Evolutionary conservation across 2,113 vertebrate species (phyloP).

Genomic region (Mustela nigripes): DNA sequence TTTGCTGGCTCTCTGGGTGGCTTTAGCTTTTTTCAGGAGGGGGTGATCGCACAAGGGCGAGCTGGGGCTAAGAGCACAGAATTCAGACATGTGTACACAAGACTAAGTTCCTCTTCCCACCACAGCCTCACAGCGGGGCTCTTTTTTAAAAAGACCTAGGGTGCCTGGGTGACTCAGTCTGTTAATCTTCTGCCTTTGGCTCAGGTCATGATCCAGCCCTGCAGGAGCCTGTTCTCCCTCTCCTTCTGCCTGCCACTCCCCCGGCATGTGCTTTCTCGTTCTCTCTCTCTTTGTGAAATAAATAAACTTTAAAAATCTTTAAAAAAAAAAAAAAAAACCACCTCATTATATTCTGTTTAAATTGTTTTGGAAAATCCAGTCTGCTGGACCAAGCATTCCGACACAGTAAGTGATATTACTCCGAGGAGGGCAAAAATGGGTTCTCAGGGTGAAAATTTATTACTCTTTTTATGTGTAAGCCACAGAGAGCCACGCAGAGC

Average conservation of each 20-base stretch:
- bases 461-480: not conserved
- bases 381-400: not conserved
- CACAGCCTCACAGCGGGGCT: not conserved
- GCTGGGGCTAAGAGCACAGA: not conserved
- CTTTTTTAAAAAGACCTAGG: not conserved
- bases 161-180: not conserved
- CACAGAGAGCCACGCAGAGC: not conserved
- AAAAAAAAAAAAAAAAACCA: not conserved
- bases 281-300: not conserved
- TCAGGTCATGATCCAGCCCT: not conserved
- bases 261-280: not conserved
- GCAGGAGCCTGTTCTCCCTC: not conserved
- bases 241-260: not conserved
- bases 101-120: not conserved
- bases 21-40: not conserved
- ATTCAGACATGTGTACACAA: not conserved
- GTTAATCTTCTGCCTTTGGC: not conserved
- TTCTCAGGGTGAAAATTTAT: not conserved
- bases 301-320: not conserved
- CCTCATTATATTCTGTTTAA: not conserved
- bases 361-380: not conserved
- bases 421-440: not conserved
- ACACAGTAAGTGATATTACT: accelerated
- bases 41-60: too few species aligned
- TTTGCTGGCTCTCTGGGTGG: not conserved